Evolutionary conservation across 2,888 invertebrate species (phyloP).

Genomic region (Trissoscelio sp.): DNA sequence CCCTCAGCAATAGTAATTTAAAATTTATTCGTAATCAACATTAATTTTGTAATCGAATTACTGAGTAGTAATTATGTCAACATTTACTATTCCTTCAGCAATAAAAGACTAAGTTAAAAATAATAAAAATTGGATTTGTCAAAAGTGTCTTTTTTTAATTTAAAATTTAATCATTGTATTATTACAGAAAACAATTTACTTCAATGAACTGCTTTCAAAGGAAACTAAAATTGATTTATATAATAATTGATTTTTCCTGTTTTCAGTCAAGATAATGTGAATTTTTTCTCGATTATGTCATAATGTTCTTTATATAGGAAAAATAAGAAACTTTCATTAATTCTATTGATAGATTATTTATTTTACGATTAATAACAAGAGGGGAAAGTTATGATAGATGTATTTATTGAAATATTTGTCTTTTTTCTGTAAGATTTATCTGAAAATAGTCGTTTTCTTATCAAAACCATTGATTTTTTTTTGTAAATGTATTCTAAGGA

Average conservation of each 20-base stretch:
- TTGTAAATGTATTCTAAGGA: background rate
- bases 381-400: background rate
- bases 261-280: background rate
- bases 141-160: no score
- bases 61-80: no score
- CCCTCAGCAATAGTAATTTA: slow-evolving; percentile 13
- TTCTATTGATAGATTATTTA: background rate
- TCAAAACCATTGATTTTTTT: background rate
- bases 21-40: slow-evolving; percentile 13
- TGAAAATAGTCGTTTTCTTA: background rate
- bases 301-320: no score
- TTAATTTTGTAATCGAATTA: slow-evolving; percentile 10
- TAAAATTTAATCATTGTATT: no score
- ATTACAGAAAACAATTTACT: no score
- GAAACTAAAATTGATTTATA: no score
- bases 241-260: no score
- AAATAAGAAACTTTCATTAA: background rate
- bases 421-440: background rate
- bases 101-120: background rate
- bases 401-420: background rate
- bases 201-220: no score
- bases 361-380: background rate
- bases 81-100: background rate
- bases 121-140: no score
- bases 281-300: background rate